phyloP scores from a whole-genome alignment of 2,797 vertebrate species.

The Uromys caudimaculatus region DNA sequence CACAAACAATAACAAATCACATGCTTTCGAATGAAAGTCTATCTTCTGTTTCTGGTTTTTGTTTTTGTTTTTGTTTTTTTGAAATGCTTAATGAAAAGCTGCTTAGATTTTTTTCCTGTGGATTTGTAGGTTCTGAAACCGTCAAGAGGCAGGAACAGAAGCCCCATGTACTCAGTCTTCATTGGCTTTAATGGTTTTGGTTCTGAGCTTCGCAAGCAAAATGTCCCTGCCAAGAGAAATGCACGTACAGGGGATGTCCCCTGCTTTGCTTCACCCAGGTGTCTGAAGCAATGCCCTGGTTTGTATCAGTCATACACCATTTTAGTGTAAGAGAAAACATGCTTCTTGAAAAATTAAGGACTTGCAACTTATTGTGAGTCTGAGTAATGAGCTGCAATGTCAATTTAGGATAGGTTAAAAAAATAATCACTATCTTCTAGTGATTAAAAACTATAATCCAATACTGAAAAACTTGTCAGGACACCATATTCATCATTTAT shows the following conservation, averaged over 20 bases:
- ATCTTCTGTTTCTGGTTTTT: neutral
- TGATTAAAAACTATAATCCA: conserved; percentile 74
- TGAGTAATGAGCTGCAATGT: conserved; percentile 78
- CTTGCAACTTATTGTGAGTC: conserved; percentile 78
- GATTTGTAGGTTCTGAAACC: conserved; percentile 51
- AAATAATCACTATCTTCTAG: conserved; percentile 83
- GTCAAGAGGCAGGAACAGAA: conserved; percentile 71
- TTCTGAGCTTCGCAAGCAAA: conserved; percentile 71
- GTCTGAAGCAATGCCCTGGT: conserved; percentile 80
- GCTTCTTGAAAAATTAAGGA: conserved; percentile 81
- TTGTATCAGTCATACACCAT: conserved; percentile 79
- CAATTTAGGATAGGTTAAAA: conserved; percentile 76
- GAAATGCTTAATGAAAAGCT: conserved; percentile 70
- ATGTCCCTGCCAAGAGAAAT: conserved; percentile 72
- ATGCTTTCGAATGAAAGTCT: conserved; percentile 6
- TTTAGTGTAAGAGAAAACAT: conserved; percentile 78
- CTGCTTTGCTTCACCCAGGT: conserved; percentile 82
- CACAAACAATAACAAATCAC: neutral
- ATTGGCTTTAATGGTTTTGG: conserved; percentile 77
- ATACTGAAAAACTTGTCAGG: conserved; percentile 66
- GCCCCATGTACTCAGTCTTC: neutral
- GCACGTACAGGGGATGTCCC: conserved; percentile 58
- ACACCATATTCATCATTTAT: conserved; percentile 76
- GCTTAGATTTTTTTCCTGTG: conserved; percentile 29
- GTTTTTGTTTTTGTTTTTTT: neutral